Percentiles rank a stretch among this genome's conserved stretches.
These are phyloP conservation scores for Poecilia latipinna DNA, from an alignment of 2,113 vertebrate genomes.

Conservation along the genomic window DNA sequence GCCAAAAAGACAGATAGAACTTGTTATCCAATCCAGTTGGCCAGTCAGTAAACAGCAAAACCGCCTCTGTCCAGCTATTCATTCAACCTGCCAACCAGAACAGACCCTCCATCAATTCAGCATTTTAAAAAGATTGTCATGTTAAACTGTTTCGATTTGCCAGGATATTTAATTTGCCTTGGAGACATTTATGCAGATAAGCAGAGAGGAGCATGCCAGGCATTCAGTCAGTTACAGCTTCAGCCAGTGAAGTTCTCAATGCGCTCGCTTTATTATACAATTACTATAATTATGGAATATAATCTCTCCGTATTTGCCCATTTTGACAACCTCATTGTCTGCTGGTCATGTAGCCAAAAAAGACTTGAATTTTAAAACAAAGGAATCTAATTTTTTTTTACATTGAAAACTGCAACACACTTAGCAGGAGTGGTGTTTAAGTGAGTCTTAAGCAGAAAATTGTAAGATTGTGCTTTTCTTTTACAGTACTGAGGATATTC, in stretches of 20 bases:
- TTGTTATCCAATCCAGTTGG: constrained; percentile 48
- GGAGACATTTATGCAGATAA: constrained; percentile 19
- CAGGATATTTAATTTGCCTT: constrained; percentile 42
- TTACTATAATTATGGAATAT: constrained; percentile 56
- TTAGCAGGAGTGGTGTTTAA: neutral
- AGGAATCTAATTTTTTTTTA: neutral
- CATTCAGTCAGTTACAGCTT: constrained; percentile 46
- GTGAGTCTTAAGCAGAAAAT: neutral
- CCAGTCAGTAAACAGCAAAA: constrained; percentile 30
- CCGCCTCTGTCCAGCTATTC: constrained; percentile 35
- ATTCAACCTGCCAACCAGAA: constrained; percentile 19
- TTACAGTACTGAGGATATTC: too few species aligned
- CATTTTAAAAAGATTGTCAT: constrained; percentile 43
- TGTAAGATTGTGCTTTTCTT: too few species aligned
- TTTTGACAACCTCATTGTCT: constrained; percentile 46
- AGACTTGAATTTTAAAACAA: constrained; percentile 6
- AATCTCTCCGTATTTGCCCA: constrained; percentile 43
- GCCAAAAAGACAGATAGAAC: constrained; percentile 55
- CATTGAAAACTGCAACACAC: neutral
- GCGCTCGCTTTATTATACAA: constrained; percentile 52
- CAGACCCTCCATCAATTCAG: constrained; percentile 22
- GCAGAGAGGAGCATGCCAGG: constrained; percentile 16
- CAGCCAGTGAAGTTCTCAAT: constrained; percentile 40
- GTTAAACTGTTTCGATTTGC: constrained; percentile 19
- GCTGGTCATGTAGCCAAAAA: constrained; percentile 20